phyloP scores from a whole-genome alignment of 1,140 invertebrate genomes.

The Ruditapes philippinarum region DNA sequence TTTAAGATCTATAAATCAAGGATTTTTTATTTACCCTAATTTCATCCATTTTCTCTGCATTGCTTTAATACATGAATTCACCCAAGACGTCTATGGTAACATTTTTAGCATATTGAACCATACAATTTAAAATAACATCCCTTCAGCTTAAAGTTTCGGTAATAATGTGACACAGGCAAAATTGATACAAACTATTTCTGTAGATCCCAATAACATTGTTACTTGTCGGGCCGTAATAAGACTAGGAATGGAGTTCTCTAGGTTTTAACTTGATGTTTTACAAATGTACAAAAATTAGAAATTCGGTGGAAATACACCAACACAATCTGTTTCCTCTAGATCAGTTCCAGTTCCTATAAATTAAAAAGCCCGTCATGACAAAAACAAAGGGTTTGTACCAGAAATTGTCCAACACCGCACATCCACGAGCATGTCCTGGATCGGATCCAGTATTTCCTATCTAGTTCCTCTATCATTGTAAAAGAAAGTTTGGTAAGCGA shows the following conservation, averaged over 20 bases:
- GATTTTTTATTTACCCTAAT: no score
- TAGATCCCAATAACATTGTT: constrained; percentile 86
- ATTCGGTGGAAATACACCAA: constrained; percentile 85
- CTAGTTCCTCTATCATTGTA: no score
- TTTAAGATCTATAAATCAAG: no score
- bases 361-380: no score
- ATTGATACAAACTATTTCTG: constrained; percentile 86
- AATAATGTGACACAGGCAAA: constrained; percentile 87
- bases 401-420: no score
- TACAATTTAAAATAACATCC: constrained; percentile 87
- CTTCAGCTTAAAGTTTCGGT: constrained; percentile 85
- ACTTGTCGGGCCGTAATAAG: constrained; percentile 87
- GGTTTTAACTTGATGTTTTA: constrained; percentile 86
- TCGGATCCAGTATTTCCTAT: no score
- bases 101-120: constrained; percentile 88
- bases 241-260: constrained; percentile 86
- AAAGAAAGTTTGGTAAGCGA: no score
- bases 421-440: no score
- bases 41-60: constrained; percentile 86
- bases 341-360: constrained; percentile 84
- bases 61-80: constrained; percentile 83
- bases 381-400: no score
- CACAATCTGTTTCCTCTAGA: constrained; percentile 85
- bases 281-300: constrained; percentile 87
- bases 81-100: constrained; percentile 84